phyloP scores from a whole-genome alignment of 1,140 invertebrate species.

The Portunus trituberculatus region DNA sequence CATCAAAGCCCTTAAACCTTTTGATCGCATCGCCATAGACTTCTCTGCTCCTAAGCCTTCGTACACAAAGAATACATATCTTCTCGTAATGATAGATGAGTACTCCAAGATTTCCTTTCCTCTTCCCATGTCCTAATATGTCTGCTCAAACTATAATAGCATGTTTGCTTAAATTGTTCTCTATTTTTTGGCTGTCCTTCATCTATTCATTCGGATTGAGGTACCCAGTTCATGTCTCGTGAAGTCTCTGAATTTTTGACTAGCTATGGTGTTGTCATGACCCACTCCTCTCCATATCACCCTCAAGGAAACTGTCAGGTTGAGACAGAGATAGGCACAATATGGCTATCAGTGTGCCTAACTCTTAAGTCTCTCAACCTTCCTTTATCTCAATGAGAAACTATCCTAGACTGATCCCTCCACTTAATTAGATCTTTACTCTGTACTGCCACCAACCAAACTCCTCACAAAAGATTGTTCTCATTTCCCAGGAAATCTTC shows the following conservation, averaged over 20 bases:
- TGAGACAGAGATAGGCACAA: neutral
- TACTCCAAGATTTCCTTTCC: neutral
- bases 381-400: neutral
- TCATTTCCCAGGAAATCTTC: neutral
- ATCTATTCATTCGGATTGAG: neutral
- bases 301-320: neutral
- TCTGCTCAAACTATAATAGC: neutral
- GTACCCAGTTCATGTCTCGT: neutral
- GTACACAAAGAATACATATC: neutral
- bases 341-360: neutral
- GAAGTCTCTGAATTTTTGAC: neutral
- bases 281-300: neutral
- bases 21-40: neutral
- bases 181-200: neutral
- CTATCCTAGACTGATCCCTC: neutral
- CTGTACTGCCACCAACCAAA: conserved; percentile 7
- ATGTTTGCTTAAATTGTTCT: neutral
- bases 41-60: neutral
- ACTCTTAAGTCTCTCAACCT: neutral
- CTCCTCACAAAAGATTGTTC: neutral
- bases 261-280: too few species aligned
- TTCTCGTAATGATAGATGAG: neutral
- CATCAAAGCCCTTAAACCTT: neutral
- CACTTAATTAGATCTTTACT: neutral
- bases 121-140: neutral